Percentiles rank a stretch among this genome's conserved stretches.
These are phyloP conservation scores for Periparus ater DNA, from an alignment of 2,797 vertebrate genomes.

Conservation along the genomic window DNA sequence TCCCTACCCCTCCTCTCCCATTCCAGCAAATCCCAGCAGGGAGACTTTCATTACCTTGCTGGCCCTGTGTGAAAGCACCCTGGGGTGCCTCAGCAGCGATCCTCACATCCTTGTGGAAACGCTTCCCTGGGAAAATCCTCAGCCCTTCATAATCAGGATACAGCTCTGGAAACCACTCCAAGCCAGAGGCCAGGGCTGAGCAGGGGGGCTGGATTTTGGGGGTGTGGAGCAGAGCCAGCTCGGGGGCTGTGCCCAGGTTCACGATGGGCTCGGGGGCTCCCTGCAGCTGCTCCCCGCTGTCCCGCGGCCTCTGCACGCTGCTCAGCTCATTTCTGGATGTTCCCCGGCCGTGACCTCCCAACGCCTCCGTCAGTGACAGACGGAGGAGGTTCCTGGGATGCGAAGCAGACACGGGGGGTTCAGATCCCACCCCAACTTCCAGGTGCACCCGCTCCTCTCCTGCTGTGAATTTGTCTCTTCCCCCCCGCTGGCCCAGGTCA, in stretches of 20 bases:
- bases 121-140: conserved; percentile 28
- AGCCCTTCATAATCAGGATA: conserved; percentile 54
- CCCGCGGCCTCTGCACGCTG: not conserved
- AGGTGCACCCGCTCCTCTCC: not conserved
- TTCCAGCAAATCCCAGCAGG: not conserved
- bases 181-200: not conserved
- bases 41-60: conserved; percentile 41
- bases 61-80: not conserved
- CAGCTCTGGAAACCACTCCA: conserved; percentile 79
- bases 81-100: fast-evolving
- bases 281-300: not conserved
- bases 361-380: not conserved
- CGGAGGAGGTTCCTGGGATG: not conserved
- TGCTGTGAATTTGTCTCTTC: fast-evolving
- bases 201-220: not conserved
- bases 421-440: not conserved
- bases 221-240: not conserved
- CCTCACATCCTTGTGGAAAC: not conserved
- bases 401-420: not conserved
- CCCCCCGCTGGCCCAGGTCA: not conserved
- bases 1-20: not conserved
- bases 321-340: not conserved
- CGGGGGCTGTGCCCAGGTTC: not conserved
- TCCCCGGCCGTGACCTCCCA: not conserved
- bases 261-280: not conserved